Conservation (phyloP, 2,797 vertebrate genomes). For the Oophaga sylvatica region DNA sequence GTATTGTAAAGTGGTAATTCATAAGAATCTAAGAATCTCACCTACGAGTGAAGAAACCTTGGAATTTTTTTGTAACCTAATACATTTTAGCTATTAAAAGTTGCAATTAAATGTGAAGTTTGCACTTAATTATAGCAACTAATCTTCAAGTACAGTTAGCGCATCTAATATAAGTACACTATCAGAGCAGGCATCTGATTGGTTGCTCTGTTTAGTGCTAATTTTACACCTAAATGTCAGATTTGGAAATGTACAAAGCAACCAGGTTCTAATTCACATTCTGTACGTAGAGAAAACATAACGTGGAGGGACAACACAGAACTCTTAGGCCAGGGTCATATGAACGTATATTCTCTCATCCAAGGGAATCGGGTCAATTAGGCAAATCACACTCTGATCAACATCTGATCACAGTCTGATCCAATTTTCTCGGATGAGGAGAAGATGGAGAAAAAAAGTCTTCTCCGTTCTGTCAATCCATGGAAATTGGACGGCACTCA, state of each 20-base stretch:
- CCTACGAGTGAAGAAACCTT: not conserved
- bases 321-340: no score
- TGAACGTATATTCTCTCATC: no score
- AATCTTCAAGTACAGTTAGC: not conserved
- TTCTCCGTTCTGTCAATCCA: no score
- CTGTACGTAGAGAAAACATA: not conserved
- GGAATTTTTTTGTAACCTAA: not conserved
- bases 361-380: no score
- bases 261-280: not conserved
- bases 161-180: not conserved
- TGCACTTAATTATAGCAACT: not conserved
- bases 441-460: no score
- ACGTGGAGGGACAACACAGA: not conserved
- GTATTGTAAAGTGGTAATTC: not conserved
- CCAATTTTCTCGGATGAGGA: no score
- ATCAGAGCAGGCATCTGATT: not conserved
- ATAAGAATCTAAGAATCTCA: not conserved
- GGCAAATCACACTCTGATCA: no score
- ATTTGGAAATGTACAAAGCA: not conserved
- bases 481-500: no score
- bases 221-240: constrained; percentile 11
- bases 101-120: not conserved
- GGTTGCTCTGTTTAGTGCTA: not conserved
- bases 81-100: not conserved
- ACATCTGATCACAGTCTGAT: no score